A percentile compares a stretch with the other conserved stretches of the same genome.
Conservation (phyloP, 1,140 invertebrate genomes). For the Acyrthosiphon pisum region DNA sequence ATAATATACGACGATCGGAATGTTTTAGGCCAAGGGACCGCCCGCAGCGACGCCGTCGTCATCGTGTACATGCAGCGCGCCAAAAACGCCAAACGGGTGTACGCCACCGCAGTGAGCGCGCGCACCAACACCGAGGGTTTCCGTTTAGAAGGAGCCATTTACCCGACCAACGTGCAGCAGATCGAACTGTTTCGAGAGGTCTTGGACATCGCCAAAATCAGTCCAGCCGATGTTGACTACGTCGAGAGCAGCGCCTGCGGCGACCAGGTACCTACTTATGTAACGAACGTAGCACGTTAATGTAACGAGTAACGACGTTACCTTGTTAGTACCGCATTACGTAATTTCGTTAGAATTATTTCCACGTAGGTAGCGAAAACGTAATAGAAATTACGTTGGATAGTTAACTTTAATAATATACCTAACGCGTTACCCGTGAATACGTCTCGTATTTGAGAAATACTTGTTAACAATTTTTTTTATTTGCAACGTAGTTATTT, state of each 20-base stretch:
- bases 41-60: conserved; percentile 69
- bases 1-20: not conserved
- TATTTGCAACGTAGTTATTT: too few relatives aligned
- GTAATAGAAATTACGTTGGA: too few relatives aligned
- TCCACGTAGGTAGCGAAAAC: too few relatives aligned
- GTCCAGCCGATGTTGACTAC: conserved; percentile 71
- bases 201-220: conserved; percentile 70
- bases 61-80: conserved; percentile 68
- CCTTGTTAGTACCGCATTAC: too few relatives aligned
- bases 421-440: too few relatives aligned
- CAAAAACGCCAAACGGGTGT: conserved; percentile 66
- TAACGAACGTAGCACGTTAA: too few relatives aligned
- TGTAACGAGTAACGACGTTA: too few relatives aligned
- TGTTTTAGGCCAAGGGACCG: conserved; percentile 68
- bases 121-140: conserved; percentile 72
- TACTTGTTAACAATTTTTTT: too few relatives aligned
- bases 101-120: conserved; percentile 70
- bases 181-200: conserved; percentile 68
- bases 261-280: not conserved
- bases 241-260: conserved; percentile 67
- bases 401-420: too few relatives aligned
- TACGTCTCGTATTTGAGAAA: too few relatives aligned
- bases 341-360: too few relatives aligned
- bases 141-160: conserved; percentile 68
- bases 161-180: conserved; percentile 67